Conservation (phyloP, 2,113 vertebrate species). For the Callopanchax toddi region DNA sequence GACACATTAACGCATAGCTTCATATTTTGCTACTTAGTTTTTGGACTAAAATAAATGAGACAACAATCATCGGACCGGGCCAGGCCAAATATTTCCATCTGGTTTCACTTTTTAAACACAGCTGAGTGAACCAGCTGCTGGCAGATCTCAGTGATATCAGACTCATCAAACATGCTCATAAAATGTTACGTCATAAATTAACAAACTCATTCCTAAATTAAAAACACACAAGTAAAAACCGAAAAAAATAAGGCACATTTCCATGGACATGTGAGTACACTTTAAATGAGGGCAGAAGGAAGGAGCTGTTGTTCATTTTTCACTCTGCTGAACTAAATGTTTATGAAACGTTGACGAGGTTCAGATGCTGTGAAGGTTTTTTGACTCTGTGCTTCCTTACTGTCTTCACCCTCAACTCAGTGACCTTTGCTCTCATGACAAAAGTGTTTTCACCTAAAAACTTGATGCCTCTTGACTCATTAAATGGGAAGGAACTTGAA, state of each 20-base stretch:
- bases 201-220: background rate
- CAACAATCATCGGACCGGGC: background rate
- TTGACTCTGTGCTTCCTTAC: too few species aligned
- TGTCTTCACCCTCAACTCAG: too few species aligned
- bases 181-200: too few species aligned
- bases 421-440: too few species aligned
- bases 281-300: background rate
- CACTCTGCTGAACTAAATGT: constrained; percentile 1
- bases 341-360: constrained; percentile 25
- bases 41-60: background rate
- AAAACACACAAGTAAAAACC: too few species aligned
- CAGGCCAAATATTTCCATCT: background rate
- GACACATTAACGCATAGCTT: background rate
- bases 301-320: constrained; percentile 10
- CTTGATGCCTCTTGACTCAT: too few species aligned
- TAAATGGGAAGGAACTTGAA: too few species aligned
- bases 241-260: background rate
- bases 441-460: too few species aligned
- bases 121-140: background rate
- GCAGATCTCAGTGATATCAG: too few species aligned
- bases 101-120: background rate
- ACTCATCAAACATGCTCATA: too few species aligned
- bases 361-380: background rate
- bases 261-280: background rate
- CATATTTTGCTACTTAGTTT: background rate